Conservation (phyloP, 2,113 vertebrate genomes). For the Burhinus oedicnemus region DNA sequence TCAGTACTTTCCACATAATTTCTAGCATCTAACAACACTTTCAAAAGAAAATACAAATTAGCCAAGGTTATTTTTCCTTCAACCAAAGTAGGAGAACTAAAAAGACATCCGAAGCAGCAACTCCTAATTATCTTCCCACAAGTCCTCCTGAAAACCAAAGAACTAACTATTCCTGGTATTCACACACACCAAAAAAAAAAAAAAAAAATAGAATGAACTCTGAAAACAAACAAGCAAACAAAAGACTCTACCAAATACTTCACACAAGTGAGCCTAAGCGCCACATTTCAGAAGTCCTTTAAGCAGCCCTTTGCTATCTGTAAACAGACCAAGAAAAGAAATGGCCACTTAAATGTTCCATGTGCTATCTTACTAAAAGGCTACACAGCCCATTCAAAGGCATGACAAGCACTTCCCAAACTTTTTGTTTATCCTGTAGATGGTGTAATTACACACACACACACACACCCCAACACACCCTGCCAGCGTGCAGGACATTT, state of each 20-base stretch:
- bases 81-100: neutral
- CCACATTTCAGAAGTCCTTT: neutral
- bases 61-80: neutral
- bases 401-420: neutral
- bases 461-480: neutral
- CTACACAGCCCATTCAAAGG: neutral
- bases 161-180: neutral
- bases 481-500: neutral
- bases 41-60: neutral
- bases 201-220: neutral
- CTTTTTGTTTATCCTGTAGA: neutral
- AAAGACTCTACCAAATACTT: neutral
- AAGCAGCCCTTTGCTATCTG: neutral
- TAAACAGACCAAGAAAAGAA: conserved; percentile 1
- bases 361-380: neutral
- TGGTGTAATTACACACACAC: neutral
- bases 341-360: neutral
- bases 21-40: neutral
- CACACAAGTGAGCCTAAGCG: neutral
- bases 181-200: neutral
- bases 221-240: neutral
- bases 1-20: neutral
- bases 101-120: neutral
- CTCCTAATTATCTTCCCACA: neutral
- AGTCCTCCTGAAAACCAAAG: neutral